These are phyloP conservation scores for Mormyrus hasselquistii DNA, from an alignment of 2,797 vertebrate genomes.

Conservation along the genomic window DNA sequence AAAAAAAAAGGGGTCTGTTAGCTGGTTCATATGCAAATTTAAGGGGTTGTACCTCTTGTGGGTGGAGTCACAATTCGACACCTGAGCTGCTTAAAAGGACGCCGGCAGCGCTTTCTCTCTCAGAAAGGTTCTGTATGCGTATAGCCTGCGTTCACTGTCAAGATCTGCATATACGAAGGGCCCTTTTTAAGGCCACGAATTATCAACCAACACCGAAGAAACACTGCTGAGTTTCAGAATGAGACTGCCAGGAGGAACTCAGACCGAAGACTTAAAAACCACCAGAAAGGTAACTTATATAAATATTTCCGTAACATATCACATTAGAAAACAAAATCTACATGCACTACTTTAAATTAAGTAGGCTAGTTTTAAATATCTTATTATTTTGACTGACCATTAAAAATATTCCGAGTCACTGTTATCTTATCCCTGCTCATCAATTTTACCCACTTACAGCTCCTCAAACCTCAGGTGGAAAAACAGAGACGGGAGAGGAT, in stretches of 20 bases:
- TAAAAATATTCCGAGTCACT: neutral
- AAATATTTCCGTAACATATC: neutral
- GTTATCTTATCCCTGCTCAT: neutral
- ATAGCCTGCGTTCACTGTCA: neutral
- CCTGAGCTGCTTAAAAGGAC: neutral
- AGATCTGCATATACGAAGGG: neutral
- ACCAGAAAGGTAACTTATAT: conserved; percentile 53
- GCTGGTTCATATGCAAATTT: neutral
- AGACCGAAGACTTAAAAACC: conserved; percentile 31
- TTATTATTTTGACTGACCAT: neutral
- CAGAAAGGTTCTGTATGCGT: neutral
- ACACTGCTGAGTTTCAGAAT: conserved; percentile 25
- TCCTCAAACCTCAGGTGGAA: conserved; percentile 76
- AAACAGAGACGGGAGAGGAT: conserved; percentile 75
- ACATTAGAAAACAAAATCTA: neutral
- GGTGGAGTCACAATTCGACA: neutral
- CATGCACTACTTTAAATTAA: too few species aligned
- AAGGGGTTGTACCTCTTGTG: neutral
- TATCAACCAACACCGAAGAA: neutral
- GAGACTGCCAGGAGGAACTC: conserved; percentile 32
- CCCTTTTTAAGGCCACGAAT: neutral
- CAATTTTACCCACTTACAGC: conserved; percentile 39
- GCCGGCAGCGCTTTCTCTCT: neutral
- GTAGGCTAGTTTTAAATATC: neutral
- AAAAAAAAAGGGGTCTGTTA: neutral